Conservation (phyloP, 2,113 vertebrate genomes). For the Grantiella picta region DNA sequence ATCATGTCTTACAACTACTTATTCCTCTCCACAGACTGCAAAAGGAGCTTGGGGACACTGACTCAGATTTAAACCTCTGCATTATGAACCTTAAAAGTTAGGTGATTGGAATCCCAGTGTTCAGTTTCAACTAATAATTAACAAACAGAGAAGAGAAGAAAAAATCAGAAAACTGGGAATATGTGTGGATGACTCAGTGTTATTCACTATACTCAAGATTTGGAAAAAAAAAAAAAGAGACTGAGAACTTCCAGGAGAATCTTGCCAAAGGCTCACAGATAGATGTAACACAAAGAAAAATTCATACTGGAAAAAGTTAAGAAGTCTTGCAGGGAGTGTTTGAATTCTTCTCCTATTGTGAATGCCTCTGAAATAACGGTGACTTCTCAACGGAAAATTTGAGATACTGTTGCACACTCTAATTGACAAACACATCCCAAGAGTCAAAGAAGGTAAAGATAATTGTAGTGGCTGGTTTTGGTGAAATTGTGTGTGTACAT, state of each 20-base stretch:
- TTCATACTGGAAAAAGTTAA: not conserved
- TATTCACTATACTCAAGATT: not conserved
- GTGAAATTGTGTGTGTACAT: not conserved
- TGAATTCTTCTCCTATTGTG: not conserved
- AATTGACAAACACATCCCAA: not conserved
- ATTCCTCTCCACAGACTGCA: constrained; percentile 2
- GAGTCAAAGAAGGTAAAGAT: not conserved
- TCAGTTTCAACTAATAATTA: not conserved
- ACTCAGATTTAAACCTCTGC: constrained; percentile 41
- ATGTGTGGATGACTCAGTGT: not conserved
- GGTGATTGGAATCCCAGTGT: not conserved
- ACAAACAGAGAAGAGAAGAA: not conserved
- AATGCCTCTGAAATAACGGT: not conserved
- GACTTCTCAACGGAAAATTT: not conserved
- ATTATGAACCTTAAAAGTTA: constrained; percentile 20
- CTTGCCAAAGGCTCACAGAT: not conserved
- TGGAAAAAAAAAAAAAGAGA: not conserved
- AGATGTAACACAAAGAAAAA: constrained; percentile 5
- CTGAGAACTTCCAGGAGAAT: not conserved
- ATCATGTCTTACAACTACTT: constrained; percentile 38
- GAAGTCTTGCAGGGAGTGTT: not conserved
- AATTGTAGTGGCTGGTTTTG: not conserved
- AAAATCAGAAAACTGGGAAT: not conserved
- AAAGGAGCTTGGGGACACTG: constrained; percentile 26
- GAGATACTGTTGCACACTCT: not conserved